These are phyloP conservation scores for Phymanthus crucifer DNA, from an alignment of 92 coral and sea anemone species.

Conservation along the genomic window DNA sequence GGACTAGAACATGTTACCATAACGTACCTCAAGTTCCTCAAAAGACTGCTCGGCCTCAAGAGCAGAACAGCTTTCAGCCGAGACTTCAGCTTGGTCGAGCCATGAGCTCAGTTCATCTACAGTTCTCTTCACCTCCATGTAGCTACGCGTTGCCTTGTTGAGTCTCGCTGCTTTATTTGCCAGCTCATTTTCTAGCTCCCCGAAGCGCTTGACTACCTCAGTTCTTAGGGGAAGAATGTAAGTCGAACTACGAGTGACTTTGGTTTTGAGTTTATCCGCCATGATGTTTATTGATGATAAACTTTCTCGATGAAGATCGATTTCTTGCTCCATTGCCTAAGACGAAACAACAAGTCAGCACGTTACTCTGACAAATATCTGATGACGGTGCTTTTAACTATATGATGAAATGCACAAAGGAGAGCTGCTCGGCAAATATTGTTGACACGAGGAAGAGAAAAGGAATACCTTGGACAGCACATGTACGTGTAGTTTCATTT, in stretches of 20 bases:
- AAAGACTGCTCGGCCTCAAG: slow-evolving; percentile 65
- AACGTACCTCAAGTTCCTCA: slow-evolving; percentile 42
- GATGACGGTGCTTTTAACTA: not conserved
- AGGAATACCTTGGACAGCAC: no score
- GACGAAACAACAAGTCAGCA: not conserved
- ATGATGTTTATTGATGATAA: slow-evolving; percentile 61
- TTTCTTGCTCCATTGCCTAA: slow-evolving; percentile 69
- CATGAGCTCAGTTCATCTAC: slow-evolving; percentile 55
- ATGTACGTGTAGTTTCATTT: no score
- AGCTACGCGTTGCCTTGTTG: slow-evolving; percentile 56
- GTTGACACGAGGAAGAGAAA: no score
- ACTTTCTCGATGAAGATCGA: slow-evolving; percentile 79
- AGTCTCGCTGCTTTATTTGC: slow-evolving; percentile 54
- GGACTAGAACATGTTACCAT: not conserved
- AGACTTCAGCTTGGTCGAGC: slow-evolving; percentile 73
- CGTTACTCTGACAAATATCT: not conserved
- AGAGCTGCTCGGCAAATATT: no score
- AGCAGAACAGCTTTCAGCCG: slow-evolving; percentile 37
- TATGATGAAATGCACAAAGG: no score
- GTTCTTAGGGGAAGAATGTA: slow-evolving; percentile 63
- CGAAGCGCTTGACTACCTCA: slow-evolving; percentile 67
- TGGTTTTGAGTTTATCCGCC: slow-evolving; percentile 57
- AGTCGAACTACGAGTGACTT: slow-evolving; percentile 57
- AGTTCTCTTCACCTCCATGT: slow-evolving; percentile 67
- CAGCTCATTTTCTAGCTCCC: slow-evolving; percentile 56